Evolutionary conservation across 2,113 vertebrate species (phyloP).

Genomic region (Calidris pygmaea): DNA sequence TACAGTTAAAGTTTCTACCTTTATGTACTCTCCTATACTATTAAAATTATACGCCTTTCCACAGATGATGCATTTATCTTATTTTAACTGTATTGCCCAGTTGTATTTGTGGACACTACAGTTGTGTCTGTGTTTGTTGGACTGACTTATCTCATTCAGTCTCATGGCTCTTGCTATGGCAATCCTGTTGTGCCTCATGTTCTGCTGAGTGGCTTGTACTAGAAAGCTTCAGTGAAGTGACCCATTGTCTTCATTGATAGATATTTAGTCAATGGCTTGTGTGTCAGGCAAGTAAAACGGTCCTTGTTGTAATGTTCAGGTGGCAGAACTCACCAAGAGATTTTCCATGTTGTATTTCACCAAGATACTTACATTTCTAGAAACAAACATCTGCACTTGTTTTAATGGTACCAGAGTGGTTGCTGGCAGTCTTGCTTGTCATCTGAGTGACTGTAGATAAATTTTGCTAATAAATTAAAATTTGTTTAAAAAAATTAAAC

Average conservation of each 20-base stretch:
- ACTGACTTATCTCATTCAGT: background rate
- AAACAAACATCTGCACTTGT: background rate
- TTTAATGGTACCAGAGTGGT: background rate
- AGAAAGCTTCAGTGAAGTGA: background rate
- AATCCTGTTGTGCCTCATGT: fast-evolving
- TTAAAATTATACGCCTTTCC: background rate
- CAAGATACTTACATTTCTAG: background rate
- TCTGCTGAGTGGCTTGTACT: background rate
- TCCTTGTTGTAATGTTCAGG: background rate
- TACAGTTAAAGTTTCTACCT: background rate
- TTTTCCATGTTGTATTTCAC: background rate
- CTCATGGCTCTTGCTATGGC: background rate
- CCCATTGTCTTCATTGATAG: background rate
- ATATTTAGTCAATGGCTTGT: background rate
- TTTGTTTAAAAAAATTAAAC: too few species aligned
- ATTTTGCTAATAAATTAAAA: background rate
- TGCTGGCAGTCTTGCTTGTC: background rate
- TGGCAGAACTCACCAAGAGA: background rate
- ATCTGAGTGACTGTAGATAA: background rate
- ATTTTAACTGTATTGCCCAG: background rate
- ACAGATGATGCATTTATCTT: background rate
- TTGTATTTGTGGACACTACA: background rate
- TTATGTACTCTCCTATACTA: background rate
- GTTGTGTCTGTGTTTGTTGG: background rate
- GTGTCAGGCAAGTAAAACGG: background rate